Evolutionary conservation across 2,888 invertebrate genomes (phyloP).

Genomic region (Digitonthophagus gazella): DNA sequence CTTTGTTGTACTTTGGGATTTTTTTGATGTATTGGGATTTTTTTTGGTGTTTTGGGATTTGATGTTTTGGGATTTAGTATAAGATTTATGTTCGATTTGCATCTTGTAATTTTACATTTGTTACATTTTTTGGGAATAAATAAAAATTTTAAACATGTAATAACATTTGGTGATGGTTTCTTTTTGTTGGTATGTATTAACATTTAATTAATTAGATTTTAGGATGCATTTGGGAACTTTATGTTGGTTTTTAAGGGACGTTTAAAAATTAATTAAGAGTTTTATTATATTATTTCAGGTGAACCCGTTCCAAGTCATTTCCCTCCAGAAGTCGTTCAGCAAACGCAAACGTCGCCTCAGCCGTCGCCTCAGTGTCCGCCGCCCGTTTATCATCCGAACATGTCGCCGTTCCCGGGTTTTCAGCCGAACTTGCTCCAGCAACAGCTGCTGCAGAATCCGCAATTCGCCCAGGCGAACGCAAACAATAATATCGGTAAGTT

Average conservation of each 20-base stretch:
- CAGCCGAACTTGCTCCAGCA: slow-evolving; percentile 53
- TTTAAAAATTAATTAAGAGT: not conserved
- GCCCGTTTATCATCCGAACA: slow-evolving; percentile 45
- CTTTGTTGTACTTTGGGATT: not conserved
- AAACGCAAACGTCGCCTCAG: slow-evolving; percentile 31
- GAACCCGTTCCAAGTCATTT: slow-evolving; percentile 52
- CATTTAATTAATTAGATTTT: no score
- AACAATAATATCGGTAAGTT: slow-evolving; percentile 57
- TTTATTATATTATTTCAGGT: slow-evolving; percentile 45
- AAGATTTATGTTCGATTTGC: no score
- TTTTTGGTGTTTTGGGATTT: not conserved
- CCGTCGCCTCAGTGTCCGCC: slow-evolving; percentile 50
- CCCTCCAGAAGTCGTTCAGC: slow-evolving; percentile 44
- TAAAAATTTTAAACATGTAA: no score
- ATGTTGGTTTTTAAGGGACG: not conserved
- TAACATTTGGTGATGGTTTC: no score
- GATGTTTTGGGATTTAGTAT: not conserved
- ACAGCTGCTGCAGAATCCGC: slow-evolving; percentile 58
- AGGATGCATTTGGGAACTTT: no score
- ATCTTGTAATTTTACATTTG: no score
- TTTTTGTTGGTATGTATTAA: no score
- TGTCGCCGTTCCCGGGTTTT: slow-evolving; percentile 48
- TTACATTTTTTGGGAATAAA: no score
- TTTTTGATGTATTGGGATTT: not conserved
- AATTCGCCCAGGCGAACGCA: slow-evolving; percentile 48